These are phyloP conservation scores for Parnassius orleans DNA, from an alignment of 2,888 invertebrate species.

Conservation along the genomic window DNA sequence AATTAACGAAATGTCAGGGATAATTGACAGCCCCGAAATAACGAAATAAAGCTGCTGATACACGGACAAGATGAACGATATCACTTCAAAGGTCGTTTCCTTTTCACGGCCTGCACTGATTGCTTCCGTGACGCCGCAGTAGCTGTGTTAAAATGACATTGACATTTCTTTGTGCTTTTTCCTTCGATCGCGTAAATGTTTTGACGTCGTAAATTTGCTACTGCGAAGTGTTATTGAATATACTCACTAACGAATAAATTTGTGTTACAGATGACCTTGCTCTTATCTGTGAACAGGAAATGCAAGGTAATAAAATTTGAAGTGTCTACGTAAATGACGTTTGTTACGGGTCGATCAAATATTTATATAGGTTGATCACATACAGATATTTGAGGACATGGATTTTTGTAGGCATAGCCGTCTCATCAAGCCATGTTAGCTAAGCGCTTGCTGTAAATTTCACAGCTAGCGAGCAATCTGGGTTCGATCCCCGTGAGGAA, in stretches of 20 bases:
- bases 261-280: background rate
- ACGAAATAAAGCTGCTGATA: conserved; percentile 13
- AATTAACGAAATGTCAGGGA: conserved; percentile 23
- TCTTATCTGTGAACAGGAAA: too few relatives aligned
- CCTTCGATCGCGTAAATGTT: conserved; percentile 1
- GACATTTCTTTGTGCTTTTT: conserved; percentile 16
- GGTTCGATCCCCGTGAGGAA: too few relatives aligned
- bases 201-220: background rate
- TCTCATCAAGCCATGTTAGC: too few relatives aligned
- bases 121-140: conserved; percentile 15
- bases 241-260: background rate
- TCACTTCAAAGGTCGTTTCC: conserved; percentile 19
- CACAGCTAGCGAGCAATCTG: too few relatives aligned
- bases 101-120: conserved; percentile 11
- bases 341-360: too few relatives aligned
- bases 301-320: too few relatives aligned
- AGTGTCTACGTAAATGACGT: too few relatives aligned
- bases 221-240: background rate
- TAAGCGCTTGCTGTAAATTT: too few relatives aligned
- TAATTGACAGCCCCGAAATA: conserved; percentile 15
- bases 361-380: too few relatives aligned
- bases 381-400: too few relatives aligned
- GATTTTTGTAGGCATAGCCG: too few relatives aligned
- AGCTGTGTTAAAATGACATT: conserved; percentile 19
- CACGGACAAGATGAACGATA: conserved; percentile 9